Evolutionary conservation across 2,888 invertebrate species (phyloP).

Genomic region (Polietes domitor): DNA sequence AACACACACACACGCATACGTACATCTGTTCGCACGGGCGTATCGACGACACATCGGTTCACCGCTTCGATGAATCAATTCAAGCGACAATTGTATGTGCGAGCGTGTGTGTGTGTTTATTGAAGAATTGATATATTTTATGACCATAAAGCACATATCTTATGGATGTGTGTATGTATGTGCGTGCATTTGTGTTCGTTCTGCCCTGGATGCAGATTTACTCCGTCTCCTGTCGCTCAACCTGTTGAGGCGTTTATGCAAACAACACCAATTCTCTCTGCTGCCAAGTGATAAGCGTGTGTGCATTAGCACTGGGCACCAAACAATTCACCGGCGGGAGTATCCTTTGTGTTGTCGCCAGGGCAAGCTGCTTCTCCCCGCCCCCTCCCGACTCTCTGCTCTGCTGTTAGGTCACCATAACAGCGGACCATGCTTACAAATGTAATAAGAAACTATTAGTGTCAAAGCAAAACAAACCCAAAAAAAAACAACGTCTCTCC

Average conservation of each 20-base stretch:
- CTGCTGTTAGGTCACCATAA: background rate
- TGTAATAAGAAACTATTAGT: background rate
- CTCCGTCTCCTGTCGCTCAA: slow-evolving; percentile 3
- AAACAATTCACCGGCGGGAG: background rate
- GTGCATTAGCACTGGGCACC: background rate
- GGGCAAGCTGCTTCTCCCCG: background rate
- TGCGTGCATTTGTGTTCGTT: slow-evolving; percentile 1
- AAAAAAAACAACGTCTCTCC: no score
- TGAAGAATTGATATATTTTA: background rate
- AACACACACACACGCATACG: background rate
- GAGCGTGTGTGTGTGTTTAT: background rate
- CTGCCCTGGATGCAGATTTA: background rate
- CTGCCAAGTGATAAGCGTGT: background rate
- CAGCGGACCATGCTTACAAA: background rate
- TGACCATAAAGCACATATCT: background rate
- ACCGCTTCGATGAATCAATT: background rate
- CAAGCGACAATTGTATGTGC: background rate
- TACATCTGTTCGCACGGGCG: no score
- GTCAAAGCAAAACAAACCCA: no score
- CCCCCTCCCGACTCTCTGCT: no score
- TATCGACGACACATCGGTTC: background rate
- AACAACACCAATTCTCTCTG: background rate
- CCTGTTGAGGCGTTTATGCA: slow-evolving; percentile 46
- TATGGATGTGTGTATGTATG: background rate
- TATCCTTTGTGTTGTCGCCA: background rate